phyloP scores from a whole-genome alignment of 2,888 invertebrate genomes.

The Protophormia terraenovae region DNA sequence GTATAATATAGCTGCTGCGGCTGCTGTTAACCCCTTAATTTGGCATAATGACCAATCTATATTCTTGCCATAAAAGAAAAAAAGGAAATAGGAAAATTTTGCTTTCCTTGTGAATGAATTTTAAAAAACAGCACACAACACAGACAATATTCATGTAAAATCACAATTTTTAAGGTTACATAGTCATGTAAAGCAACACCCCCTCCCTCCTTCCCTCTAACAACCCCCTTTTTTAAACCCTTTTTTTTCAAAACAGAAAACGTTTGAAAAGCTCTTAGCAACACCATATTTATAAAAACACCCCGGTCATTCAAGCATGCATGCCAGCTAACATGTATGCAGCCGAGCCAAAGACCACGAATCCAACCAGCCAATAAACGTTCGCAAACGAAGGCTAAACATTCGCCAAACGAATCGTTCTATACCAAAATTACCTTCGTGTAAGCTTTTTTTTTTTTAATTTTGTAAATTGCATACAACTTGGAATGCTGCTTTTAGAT shows the following conservation, averaged over 20 bases:
- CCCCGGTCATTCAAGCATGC: conserved; percentile 38
- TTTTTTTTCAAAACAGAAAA: not conserved
- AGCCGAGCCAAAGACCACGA: conserved; percentile 23
- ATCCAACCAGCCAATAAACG: not conserved
- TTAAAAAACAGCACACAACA: too few species aligned
- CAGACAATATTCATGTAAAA: too few species aligned
- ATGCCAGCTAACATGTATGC: conserved; percentile 26
- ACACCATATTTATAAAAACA: conserved; percentile 34
- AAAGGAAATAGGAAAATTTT: too few species aligned
- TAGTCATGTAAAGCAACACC: conserved; percentile 55
- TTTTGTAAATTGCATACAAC: too few species aligned
- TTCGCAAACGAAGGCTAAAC: conserved; percentile 27
- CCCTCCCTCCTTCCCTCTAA: too few species aligned
- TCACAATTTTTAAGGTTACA: conserved; percentile 60
- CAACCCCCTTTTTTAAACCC: not conserved
- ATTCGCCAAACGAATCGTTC: conserved; percentile 14
- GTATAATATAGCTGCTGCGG: not conserved
- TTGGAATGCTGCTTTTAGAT: too few species aligned
- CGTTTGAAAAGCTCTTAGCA: conserved; percentile 56
- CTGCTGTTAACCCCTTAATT: conserved; percentile 33
- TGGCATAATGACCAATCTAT: not conserved
- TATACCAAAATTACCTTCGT: not conserved
- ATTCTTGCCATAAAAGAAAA: too few species aligned
- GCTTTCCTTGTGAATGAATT: too few species aligned
- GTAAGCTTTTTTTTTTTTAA: not conserved